A percentile compares a stretch with the other conserved stretches of the same genome.
phyloP scores from a whole-genome alignment of 2,797 vertebrate genomes.

The Catamblyrhynchus diadema region DNA sequence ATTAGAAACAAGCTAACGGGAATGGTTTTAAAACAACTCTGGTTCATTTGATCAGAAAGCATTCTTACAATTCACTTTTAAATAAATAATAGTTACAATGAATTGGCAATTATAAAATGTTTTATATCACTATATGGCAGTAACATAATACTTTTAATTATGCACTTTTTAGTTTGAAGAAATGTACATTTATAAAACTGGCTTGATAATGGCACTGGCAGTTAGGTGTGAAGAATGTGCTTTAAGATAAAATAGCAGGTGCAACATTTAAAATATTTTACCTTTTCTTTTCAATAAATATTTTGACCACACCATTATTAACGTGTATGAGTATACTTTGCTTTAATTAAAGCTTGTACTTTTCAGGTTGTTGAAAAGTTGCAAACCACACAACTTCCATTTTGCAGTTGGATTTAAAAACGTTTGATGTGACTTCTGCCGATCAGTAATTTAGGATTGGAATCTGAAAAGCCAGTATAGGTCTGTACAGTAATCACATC shows the following conservation, averaged over 20 bases:
- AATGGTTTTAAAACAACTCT: conserved; percentile 65
- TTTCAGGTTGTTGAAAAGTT: conserved; percentile 51
- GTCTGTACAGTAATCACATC: conserved; percentile 13
- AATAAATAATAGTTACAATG: conserved; percentile 84
- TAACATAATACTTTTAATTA: conserved; percentile 82
- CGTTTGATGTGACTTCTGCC: conserved; percentile 34
- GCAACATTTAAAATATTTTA: conserved; percentile 70
- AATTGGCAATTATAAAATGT: conserved; percentile 81
- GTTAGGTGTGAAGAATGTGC: conserved; percentile 76
- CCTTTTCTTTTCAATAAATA: conserved; percentile 78
- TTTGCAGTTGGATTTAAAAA: conserved; percentile 5
- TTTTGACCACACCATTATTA: conserved; percentile 71
- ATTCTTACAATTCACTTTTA: conserved; percentile 76
- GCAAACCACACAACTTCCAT: conserved; percentile 50
- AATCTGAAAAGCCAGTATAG: conserved; percentile 32
- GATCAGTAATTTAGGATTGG: conserved; percentile 24
- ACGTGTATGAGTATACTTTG: conserved; percentile 46
- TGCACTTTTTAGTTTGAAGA: conserved; percentile 76
- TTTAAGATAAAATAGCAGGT: conserved; percentile 75
- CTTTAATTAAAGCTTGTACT: conserved; percentile 69
- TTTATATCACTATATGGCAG: conserved; percentile 78
- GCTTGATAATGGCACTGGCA: conserved; percentile 81
- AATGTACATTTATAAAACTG: conserved; percentile 75
- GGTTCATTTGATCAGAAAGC: conserved; percentile 74
- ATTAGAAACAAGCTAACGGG: conserved; percentile 68